Conservation (phyloP, 2,888 invertebrate species). For the Mactromeris polynyma region DNA sequence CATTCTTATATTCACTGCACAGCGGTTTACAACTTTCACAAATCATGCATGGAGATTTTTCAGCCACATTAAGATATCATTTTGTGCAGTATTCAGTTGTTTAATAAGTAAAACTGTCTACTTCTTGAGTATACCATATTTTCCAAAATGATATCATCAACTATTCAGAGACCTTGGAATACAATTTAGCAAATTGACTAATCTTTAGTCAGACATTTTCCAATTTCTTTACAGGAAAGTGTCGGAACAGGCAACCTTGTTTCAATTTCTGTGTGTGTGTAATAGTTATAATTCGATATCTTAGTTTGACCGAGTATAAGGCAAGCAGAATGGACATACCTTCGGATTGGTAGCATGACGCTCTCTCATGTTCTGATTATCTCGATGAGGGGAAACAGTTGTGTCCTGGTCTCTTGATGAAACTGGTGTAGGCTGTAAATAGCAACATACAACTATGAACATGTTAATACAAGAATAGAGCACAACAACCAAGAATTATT, state of each 20-base stretch:
- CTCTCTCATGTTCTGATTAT: slow-evolving; percentile 47
- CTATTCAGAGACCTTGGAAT: too few species aligned
- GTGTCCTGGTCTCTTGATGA: slow-evolving; percentile 71
- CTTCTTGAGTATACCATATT: too few species aligned
- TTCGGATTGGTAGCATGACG: slow-evolving; percentile 54
- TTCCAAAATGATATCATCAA: too few species aligned
- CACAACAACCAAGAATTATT: too few species aligned
- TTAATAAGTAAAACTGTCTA: neutral
- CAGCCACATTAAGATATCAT: slow-evolving; percentile 10
- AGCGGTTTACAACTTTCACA: neutral
- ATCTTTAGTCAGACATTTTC: too few species aligned
- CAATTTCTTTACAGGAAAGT: too few species aligned
- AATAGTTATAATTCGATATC: neutral
- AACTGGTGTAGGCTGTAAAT: slow-evolving; percentile 71
- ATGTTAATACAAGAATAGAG: too few species aligned
- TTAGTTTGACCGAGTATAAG: slow-evolving; percentile 1
- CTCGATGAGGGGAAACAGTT: slow-evolving; percentile 69
- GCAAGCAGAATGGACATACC: slow-evolving; percentile 42
- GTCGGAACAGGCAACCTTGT: too few species aligned
- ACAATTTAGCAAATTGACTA: too few species aligned
- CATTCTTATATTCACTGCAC: neutral
- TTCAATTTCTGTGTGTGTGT: too few species aligned
- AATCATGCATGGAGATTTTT: neutral
- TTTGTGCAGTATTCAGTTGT: neutral
- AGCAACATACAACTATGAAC: neutral